A percentile compares a stretch with the other conserved stretches of the same genome.
phyloP scores from a whole-genome alignment of 2,113 vertebrate species.

The Limnothrissa miodon region DNA sequence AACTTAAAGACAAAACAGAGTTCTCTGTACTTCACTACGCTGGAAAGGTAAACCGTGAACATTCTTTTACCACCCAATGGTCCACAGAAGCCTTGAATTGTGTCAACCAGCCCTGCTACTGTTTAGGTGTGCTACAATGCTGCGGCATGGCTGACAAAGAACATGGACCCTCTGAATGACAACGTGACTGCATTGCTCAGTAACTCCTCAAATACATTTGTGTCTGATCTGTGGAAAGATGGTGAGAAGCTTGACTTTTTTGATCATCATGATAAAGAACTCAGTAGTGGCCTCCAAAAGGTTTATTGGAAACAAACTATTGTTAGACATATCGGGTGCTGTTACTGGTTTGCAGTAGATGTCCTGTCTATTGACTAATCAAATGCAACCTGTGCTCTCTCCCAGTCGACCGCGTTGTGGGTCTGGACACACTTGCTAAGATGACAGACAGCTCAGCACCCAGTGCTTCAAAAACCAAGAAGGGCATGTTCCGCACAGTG shows the following conservation, averaged over 20 bases:
- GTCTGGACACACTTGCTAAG: constrained; percentile 92
- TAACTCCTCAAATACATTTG: constrained; percentile 80
- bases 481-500: constrained; percentile 97
- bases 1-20: constrained; percentile 96
- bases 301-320: too few relatives aligned
- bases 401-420: constrained; percentile 91
- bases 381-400: neutral
- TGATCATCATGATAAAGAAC: neutral
- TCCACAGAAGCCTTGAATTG: neutral
- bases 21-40: constrained; percentile 96
- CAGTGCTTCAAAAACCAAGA: constrained; percentile 90
- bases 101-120: neutral
- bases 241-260: constrained; percentile 63
- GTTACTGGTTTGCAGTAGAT: neutral
- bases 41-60: constrained; percentile 74
- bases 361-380: neutral
- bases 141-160: constrained; percentile 84
- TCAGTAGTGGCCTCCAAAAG: too few relatives aligned
- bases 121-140: constrained; percentile 84
- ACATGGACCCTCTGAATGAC: constrained; percentile 88
- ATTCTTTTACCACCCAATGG: neutral
- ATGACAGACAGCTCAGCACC: constrained; percentile 88
- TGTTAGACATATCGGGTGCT: too few relatives aligned
- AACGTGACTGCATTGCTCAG: constrained; percentile 83
- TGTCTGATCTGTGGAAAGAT: constrained; percentile 86